Evolutionary conservation across 1,140 invertebrate genomes (phyloP), one percentile per base, ranked within the genome.

Genomic region (Drosophila asahinai): DNA sequence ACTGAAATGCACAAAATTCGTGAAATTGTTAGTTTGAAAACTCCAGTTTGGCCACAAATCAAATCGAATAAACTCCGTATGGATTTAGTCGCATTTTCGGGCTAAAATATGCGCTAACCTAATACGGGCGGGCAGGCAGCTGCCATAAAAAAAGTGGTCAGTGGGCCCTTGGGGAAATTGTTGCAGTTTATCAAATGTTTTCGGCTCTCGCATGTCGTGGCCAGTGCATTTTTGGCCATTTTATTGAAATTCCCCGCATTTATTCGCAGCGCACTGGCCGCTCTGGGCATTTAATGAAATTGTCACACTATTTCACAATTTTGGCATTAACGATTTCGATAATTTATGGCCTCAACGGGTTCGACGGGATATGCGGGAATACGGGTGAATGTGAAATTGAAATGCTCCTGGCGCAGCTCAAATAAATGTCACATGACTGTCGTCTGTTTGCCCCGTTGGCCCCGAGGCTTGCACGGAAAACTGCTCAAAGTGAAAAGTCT

Each of bases 401-500:
- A 73, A 38, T 63, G 76, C 65, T 71, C 63, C 54, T 55, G n/a
- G 51, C 43, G 48, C 51, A 60, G 48, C 66, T 89, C 74, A 75
- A 81, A 84, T 89, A 89, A 89, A 89, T 89, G 86, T 89, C 86
- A 86, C 66, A 80, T 81, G 72, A 83, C 63, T 73, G 81, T 71
- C 64, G 77, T 62, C 54, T 77, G 62, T 60, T 77, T 82, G 36
- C 38, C 59, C 38, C 59, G 25, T 68, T 61, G 42, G 49, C 45
- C 81, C 65, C 51, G 61, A 72, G 77, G 47, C 59, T 64, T 33
- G 66, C 65, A 52, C 45, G 70, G 70, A 80, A 78, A 80, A 78
- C 81, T n/a, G 66, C 76, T 90, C 81, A 87, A 87, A 87, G 86
- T 75, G 64, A 78, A 84, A 87, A 89, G 86, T 90, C 81, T 84